phyloP scores from a whole-genome alignment of 2,888 invertebrate genomes.

The Orgyia antiqua region DNA sequence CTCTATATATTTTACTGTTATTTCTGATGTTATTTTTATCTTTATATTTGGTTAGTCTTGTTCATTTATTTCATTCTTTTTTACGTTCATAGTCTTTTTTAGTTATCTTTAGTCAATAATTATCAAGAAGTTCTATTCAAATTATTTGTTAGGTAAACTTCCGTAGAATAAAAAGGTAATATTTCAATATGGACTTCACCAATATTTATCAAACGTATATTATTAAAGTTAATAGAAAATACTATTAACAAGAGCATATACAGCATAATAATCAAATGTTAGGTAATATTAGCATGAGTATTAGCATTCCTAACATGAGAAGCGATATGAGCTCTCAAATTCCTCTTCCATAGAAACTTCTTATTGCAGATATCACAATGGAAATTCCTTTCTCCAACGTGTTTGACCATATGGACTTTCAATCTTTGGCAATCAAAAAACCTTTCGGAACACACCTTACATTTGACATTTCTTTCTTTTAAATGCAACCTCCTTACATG shows the following conservation, averaged over 20 bases:
- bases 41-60: background rate
- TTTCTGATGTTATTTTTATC: constrained; percentile 1
- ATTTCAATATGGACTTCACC: too few relatives aligned
- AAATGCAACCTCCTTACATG: constrained; percentile 53
- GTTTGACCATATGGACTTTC: constrained; percentile 66
- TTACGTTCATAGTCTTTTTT: too few relatives aligned
- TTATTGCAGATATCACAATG: constrained; percentile 78
- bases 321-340: constrained; percentile 73
- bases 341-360: constrained; percentile 76
- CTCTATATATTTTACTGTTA: constrained; percentile 20
- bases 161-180: too few relatives aligned
- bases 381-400: constrained; percentile 68
- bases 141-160: too few relatives aligned
- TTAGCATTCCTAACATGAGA: constrained; percentile 36
- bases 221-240: too few relatives aligned
- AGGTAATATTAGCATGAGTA: constrained; percentile 11
- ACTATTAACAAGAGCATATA: too few relatives aligned
- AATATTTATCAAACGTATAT: too few relatives aligned
- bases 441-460: constrained; percentile 44
- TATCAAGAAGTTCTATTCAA: too few relatives aligned
- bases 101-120: too few relatives aligned
- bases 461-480: constrained; percentile 57
- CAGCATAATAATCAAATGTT: constrained; percentile 12
- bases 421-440: constrained; percentile 51
- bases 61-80: too few relatives aligned